A percentile compares a stretch with the other conserved stretches of the same genome.
phyloP scores from a whole-genome alignment of 2,888 invertebrate species.

The Hedychridium roseum region DNA sequence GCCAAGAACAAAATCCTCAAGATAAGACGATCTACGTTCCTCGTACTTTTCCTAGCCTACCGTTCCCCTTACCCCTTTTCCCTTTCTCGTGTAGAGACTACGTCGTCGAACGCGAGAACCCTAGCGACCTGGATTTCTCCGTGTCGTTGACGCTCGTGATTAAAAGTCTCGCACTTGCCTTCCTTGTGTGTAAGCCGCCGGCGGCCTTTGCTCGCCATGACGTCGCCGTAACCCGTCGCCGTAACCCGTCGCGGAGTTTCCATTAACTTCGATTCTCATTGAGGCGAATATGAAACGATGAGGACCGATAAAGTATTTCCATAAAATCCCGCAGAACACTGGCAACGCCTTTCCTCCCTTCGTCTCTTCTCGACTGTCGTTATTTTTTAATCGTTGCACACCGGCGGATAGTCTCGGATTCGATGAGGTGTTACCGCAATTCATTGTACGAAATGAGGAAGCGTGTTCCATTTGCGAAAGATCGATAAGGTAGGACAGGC shows the following conservation, averaged over 20 bases:
- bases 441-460: background rate
- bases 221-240: slow-evolving; percentile 5
- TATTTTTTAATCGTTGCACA: background rate
- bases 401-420: background rate
- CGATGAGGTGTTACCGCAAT: background rate
- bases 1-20: too few species aligned
- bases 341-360: slow-evolving; percentile 4
- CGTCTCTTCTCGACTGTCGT: background rate
- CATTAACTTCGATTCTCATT: slow-evolving; percentile 39
- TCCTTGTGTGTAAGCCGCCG: slow-evolving; percentile 2
- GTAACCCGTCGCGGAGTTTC: slow-evolving; percentile 12
- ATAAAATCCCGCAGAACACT: slow-evolving; percentile 1
- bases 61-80: too few species aligned
- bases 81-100: too few species aligned
- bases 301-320: slow-evolving; percentile 22
- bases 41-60: too few species aligned
- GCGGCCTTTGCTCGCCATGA: background rate
- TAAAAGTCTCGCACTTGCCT: slow-evolving; percentile 24
- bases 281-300: slow-evolving; percentile 34
- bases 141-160: slow-evolving; percentile 31
- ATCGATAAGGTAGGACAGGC: slow-evolving; percentile 28
- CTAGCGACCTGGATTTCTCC: slow-evolving; percentile 35
- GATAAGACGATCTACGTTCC: too few species aligned
- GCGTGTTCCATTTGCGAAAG: background rate
- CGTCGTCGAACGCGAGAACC: slow-evolving; percentile 66